Evolutionary conservation across 2,113 vertebrate genomes (phyloP), one percentile per base, ranked within the genome.

Genomic region (Tapirus terrestris): DNA sequence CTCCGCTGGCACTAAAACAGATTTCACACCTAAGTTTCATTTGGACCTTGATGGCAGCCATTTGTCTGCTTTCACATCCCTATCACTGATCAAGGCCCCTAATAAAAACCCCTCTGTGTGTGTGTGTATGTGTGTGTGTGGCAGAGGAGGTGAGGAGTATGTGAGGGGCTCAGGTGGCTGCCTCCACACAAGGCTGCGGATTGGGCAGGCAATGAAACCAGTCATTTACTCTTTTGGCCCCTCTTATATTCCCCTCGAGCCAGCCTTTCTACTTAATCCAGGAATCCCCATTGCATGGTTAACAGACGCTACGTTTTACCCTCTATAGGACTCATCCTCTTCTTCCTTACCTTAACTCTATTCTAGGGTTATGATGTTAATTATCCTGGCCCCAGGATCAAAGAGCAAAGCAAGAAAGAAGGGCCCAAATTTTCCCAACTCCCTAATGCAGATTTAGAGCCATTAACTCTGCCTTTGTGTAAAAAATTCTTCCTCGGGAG

Each of bases 381-480:
- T 77, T 79, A 29, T 79, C 48, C 43, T 36, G 48, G 48, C 16
- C 31, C 20, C 68, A 43, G 61, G 72, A 60, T 87, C 17, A 36
- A 77, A 77, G 82, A 48, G 20, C 77, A 65, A 89, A 48, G 20
- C 77, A 65, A 82, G 68, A 63, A 87, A 93, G 43, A 93, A 94
- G 67, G 43, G 27, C 77, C 48, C 29, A 73, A 39, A 73, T 43
- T 72, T 89, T 63, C 18, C 67, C 68, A 53, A 83, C 27, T 83
- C 33, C 45, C 29, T 43, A 89, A 56, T 18, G 6, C 14, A 63
- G 58, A 73, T 65, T 88, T 84, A 88, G 58, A 82, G 72, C 25
- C 21, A 53, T 89, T 89, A 56, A 36, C 53, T 31, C n/a, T 75
- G 43, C 18, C 6, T 73, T 68, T 56, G 72, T 58, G 48, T 45